phyloP scores from a whole-genome alignment of 92 coral and sea anemone species.

The Scolanthus callimorphus region DNA sequence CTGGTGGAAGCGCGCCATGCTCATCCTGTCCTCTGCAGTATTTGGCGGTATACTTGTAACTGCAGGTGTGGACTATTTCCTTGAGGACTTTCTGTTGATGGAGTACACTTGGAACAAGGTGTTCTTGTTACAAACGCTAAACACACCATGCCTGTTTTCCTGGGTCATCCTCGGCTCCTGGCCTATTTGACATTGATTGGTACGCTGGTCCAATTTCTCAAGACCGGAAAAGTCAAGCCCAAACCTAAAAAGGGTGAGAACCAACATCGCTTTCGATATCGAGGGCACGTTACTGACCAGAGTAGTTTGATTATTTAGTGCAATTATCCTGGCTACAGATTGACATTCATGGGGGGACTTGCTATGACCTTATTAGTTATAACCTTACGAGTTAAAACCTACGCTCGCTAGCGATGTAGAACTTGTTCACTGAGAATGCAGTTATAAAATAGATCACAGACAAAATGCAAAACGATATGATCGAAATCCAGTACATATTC shows the following conservation, averaged over 20 bases:
- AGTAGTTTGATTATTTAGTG: too few species aligned
- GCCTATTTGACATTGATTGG: conserved; percentile 77
- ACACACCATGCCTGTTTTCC: conserved; percentile 66
- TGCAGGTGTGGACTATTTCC: conserved; percentile 78
- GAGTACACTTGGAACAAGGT: conserved; percentile 58
- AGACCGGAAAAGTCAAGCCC: conserved; percentile 68
- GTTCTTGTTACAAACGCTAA: conserved; percentile 38
- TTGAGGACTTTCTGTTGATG: conserved; percentile 79
- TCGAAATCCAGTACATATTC: too few species aligned
- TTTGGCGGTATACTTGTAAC: conserved; percentile 76
- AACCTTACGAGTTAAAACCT: too few species aligned
- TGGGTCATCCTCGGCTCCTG: conserved; percentile 80
- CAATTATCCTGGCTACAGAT: too few species aligned
- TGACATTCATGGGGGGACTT: too few species aligned
- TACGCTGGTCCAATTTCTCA: conserved; percentile 87
- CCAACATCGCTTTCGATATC: conserved; percentile 30
- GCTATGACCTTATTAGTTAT: too few species aligned
- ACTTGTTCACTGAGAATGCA: too few species aligned
- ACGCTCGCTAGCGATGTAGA: too few species aligned
- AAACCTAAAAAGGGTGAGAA: conserved; percentile 90
- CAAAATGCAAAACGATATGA: too few species aligned
- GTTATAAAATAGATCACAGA: too few species aligned
- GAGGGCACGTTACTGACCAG: conserved; percentile 5
- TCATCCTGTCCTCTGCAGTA: conserved; percentile 64
- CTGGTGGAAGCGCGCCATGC: conserved; percentile 92